Percentiles rank a stretch among this genome's conserved stretches.
Evolutionary conservation across 2,797 vertebrate species (phyloP).

Genomic region (Mustela erminea): DNA sequence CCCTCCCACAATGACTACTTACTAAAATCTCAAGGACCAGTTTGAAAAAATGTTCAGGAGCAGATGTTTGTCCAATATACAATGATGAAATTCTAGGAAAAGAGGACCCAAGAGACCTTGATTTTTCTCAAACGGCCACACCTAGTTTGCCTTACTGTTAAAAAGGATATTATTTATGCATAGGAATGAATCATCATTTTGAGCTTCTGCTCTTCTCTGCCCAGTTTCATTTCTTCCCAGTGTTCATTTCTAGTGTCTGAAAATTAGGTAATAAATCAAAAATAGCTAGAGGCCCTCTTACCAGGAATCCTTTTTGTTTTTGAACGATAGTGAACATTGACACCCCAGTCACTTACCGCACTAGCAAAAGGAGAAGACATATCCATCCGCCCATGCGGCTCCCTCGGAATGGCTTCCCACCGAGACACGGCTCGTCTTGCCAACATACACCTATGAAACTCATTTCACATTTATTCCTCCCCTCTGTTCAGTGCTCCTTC

Average conservation of each 20-base stretch:
- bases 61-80: not conserved
- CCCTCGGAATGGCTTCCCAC: not conserved
- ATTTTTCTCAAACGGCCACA: not conserved
- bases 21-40: not conserved
- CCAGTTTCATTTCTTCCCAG: not conserved
- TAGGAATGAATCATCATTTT: not conserved
- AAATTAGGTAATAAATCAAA: conserved; percentile 52
- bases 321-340: not conserved
- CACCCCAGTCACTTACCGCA: not conserved
- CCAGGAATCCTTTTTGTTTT: not conserved
- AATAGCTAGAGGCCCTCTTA: conserved; percentile 40
- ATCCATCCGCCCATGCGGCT: not conserved
- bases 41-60: not conserved
- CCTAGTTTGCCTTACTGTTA: not conserved
- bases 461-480: not conserved
- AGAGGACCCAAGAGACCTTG: not conserved
- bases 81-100: not conserved
- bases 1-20: not conserved
- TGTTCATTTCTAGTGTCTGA: conserved; percentile 40
- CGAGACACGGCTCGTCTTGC: not conserved
- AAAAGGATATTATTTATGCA: not conserved
- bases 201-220: not conserved
- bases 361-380: not conserved
- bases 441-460: not conserved
- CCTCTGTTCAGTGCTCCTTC: conserved; percentile 39